These are phyloP conservation scores for Meloidogyne hapla DNA, from an alignment of 1,140 invertebrate species.

Conservation along the genomic window DNA sequence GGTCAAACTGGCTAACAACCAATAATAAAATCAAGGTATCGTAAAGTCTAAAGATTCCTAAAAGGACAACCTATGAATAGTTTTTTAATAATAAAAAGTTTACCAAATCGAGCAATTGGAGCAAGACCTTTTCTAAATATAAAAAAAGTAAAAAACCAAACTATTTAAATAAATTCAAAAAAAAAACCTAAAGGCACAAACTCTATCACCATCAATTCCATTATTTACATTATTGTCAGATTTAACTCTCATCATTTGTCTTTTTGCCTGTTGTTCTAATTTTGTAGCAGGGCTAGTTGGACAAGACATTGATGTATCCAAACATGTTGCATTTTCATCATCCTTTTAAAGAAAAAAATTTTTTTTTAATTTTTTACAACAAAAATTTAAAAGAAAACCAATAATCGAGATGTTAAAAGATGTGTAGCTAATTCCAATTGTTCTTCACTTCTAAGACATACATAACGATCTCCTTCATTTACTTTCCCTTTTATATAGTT, in stretches of 20 bases:
- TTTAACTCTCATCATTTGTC: conserved; percentile 34
- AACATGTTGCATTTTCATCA: conserved; percentile 12
- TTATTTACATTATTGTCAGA: conserved; percentile 23
- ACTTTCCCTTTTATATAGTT: conserved; percentile 33
- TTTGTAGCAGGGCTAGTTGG: conserved; percentile 32
- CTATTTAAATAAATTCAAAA: background rate
- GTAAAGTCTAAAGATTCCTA: background rate
- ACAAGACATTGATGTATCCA: conserved; percentile 14
- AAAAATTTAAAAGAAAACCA: background rate
- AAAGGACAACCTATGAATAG: background rate
- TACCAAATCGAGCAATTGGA: conserved; percentile 24
- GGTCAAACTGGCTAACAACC: no score
- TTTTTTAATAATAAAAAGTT: background rate
- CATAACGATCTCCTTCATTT: conserved; percentile 39
- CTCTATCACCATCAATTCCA: conserved; percentile 14
- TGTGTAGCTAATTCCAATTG: conserved; percentile 44
- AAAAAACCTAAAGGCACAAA: conserved; percentile 34
- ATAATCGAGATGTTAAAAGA: conserved; percentile 29
- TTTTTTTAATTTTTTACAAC: background rate
- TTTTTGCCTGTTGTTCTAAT: conserved; percentile 34
- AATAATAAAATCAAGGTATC: background rate
- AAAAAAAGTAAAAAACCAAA: background rate
- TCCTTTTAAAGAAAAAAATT: background rate
- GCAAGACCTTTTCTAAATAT: conserved; percentile 21
- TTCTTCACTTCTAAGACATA: conserved; percentile 42